Evolutionary conservation across 2,888 invertebrate genomes (phyloP).

Genomic region (Andrena dorsata): DNA sequence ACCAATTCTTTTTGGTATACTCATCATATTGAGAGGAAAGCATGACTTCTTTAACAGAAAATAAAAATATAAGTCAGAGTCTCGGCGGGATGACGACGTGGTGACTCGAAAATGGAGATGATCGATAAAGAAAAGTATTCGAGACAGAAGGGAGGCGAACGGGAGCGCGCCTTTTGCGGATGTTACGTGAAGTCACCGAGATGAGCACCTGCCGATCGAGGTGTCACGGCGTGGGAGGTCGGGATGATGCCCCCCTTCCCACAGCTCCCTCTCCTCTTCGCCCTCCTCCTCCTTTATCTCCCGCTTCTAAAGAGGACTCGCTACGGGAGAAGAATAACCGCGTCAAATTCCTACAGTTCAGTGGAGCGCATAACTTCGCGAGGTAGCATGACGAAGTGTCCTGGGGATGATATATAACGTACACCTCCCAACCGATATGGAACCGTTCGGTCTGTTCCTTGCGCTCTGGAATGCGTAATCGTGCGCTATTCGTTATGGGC

Average conservation of each 20-base stretch:
- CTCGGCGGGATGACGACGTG: neutral
- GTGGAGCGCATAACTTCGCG: constrained; percentile 54
- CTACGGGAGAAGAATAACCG: constrained; percentile 65
- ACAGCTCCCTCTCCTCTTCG: neutral
- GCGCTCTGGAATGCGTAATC: constrained; percentile 58
- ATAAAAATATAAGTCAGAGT: too few species aligned
- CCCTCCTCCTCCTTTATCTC: constrained; percentile 19
- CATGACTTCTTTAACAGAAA: too few species aligned
- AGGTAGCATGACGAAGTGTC: constrained; percentile 31
- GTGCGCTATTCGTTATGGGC: constrained; percentile 58
- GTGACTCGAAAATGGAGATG: neutral
- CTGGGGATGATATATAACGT: constrained; percentile 50
- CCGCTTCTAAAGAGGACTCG: constrained; percentile 26
- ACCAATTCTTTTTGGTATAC: too few species aligned
- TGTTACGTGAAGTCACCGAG: constrained; percentile 44
- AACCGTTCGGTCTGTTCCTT: constrained; percentile 32
- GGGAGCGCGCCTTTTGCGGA: constrained; percentile 25
- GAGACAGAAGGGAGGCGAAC: constrained; percentile 30
- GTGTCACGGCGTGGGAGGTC: constrained; percentile 65
- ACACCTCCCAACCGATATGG: constrained; percentile 40
- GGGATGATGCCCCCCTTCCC: neutral
- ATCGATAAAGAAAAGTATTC: constrained; percentile 36
- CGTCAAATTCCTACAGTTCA: constrained; percentile 68
- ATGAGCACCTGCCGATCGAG: constrained; percentile 66
- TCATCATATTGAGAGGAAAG: too few species aligned